phyloP scores from a whole-genome alignment of 2,888 invertebrate species.

The Rhagophthalmus giganteus region DNA sequence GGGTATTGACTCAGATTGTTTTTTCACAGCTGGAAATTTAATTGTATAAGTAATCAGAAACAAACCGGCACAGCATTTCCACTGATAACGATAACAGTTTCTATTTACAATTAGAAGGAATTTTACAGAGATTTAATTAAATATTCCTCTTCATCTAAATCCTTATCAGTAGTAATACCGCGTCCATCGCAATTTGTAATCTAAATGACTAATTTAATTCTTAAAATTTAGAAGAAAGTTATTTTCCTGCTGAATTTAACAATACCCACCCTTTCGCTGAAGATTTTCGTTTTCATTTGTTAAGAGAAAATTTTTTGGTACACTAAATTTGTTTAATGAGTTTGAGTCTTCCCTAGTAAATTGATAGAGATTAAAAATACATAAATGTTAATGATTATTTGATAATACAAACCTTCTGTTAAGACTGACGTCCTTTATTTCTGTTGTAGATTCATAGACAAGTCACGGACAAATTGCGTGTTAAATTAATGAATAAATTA shows the following conservation, averaged over 20 bases:
- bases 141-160: too few species aligned
- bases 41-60: conserved; percentile 26
- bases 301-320: too few species aligned
- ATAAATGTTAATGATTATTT: neutral
- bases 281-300: too few species aligned
- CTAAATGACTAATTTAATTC: neutral
- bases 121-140: neutral
- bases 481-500: neutral
- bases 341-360: too few species aligned
- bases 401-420: neutral
- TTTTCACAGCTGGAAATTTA: conserved; percentile 32
- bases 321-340: too few species aligned
- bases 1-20: conserved; percentile 32
- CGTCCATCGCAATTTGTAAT: neutral
- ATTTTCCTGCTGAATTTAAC: neutral
- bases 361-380: neutral
- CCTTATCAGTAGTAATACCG: conserved; percentile 14
- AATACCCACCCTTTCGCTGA: conserved; percentile 9
- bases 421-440: neutral
- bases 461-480: neutral
- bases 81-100: conserved; percentile 21
- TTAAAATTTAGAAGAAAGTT: conserved; percentile 1
- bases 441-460: neutral
- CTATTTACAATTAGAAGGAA: too few species aligned
- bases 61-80: conserved; percentile 21